A percentile compares a stretch with the other conserved stretches of the same genome.
Evolutionary conservation across 2,888 invertebrate species (phyloP).

Genomic region (Monochamus alternatus): DNA sequence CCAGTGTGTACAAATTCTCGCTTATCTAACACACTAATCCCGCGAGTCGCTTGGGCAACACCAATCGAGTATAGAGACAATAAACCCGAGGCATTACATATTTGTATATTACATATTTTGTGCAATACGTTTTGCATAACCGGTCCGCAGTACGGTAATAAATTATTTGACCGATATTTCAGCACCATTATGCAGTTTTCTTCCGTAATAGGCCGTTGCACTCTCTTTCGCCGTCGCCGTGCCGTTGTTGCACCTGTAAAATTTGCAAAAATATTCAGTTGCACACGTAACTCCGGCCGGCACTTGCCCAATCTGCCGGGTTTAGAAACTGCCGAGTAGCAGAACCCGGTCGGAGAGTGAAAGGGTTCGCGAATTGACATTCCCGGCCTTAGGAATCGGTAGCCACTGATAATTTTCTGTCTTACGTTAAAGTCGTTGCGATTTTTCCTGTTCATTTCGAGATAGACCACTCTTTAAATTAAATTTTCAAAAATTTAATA

Average conservation of each 20-base stretch:
- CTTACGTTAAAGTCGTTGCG: too few relatives aligned
- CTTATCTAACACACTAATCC: conserved; percentile 12
- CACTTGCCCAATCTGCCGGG: conserved; percentile 22
- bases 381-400: not conserved
- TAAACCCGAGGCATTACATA: conserved; percentile 27
- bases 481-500: too few relatives aligned
- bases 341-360: not conserved
- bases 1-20: conserved; percentile 4
- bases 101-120: conserved; percentile 36
- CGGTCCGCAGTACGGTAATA: conserved; percentile 27
- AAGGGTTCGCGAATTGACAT: not conserved
- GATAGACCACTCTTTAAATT: too few relatives aligned
- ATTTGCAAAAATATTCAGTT: conserved; percentile 34
- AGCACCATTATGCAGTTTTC: conserved; percentile 42
- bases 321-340: conserved; percentile 25
- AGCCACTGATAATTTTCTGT: not conserved
- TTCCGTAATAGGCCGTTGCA: conserved; percentile 44
- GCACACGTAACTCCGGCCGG: conserved; percentile 23
- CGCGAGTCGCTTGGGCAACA: conserved; percentile 8
- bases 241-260: conserved; percentile 34
- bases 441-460: too few relatives aligned
- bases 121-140: conserved; percentile 41
- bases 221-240: conserved; percentile 29
- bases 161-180: conserved; percentile 46
- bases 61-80: conserved; percentile 19